Evolutionary conservation across 2,888 invertebrate genomes (phyloP), one percentile per base, ranked within the genome.

Genomic region (Gandaritis pyraliata): DNA sequence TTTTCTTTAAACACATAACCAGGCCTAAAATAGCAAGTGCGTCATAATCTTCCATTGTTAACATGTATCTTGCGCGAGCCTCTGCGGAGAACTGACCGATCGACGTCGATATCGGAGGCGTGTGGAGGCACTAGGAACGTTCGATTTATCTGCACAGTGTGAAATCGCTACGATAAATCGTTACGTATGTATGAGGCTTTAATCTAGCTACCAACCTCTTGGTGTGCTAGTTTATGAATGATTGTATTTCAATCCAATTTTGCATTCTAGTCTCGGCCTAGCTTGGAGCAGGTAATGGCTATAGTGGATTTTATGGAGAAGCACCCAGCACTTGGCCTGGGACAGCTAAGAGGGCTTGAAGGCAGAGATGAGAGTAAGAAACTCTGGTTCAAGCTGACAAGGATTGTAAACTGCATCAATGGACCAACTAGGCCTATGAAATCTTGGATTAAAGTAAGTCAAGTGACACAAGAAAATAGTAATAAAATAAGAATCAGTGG

Each of bases 291-390:
- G 71, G 88, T 91, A 43, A 77, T 85, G 43, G 88, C 90, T 0
- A 90, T 92, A 57, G 87, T 91, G 13, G 85, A 89, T 46, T 91
- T 90, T 67, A 90, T 91, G 91, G 91, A 90, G 71, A 85, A 88
- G 61, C 89, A 92, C 63, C 86, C 83, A 29, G 70, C 79, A 0
- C 68, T 92, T 23, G 92, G 81, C 0, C 70, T 86, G 2, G 89
- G 91, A 0, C 83, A 85, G 66, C 65, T 91, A 56, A 72, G 90
- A 64, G 90, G 90, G 0, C 61, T 90, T 11, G 92, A 91, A 61
- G 90, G 88, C 10, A 77, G 91, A 13, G 85, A 88, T 33, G 85
- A 86, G 69, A 86, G 90, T 62, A 91, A 91, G 66, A 88, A 84
- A 64, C 77, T 91, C 4, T 92, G 91, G 91, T 77, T 84, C 36